Evolutionary conservation across 2,888 invertebrate genomes (phyloP), one percentile per base, ranked within the genome.

Genomic region (Calliphora vomitoria): DNA sequence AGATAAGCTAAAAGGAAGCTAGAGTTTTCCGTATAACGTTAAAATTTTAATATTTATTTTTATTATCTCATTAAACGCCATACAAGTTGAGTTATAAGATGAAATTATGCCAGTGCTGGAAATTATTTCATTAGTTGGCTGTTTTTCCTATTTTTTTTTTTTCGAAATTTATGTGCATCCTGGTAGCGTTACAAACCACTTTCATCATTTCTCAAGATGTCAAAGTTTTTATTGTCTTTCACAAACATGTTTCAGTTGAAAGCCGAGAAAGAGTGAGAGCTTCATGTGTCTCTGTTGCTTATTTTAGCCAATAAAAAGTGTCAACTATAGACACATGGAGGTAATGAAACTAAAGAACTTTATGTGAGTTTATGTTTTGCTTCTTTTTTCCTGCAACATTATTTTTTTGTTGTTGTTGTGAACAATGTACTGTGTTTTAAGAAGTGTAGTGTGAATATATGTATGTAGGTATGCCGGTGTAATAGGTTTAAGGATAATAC

Each of bases 251-350:
- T 64, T 64, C 8, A 60, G 44, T 60, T 62, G 31, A 3, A 58
- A 72, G 20, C 18, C 38, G 13, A n/a, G 38, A 35, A 8, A 4
- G 8, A n/a, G n/a, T n/a, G 50, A 35, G 4, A 50, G 10, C 41
- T 55, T 74, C 18, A 5, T 20, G 10, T 35, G 35, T 0, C 66
- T 1, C 20, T 68, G 60, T 11, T 15, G 10, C 20, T 72, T 20
- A 38, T 15, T 81, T 76, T 55, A 68, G 82, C 66, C 82, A 82
- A 86, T 78, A 86, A 86, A 86, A 78, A 78, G 72, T 82, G 86
- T 86, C 82, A 82, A 55, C 68, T 75, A 69, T 85, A 69, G 84
- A 75, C 74, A 75, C 72, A 82, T 85, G 55, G 38, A 81, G 66
- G 76, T 38, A 76, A 82, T 86, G 85, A 82, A 78, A 78, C 66